Evolutionary conservation across 2,888 invertebrate genomes (phyloP).

Genomic region (Pelosia muscerda): DNA sequence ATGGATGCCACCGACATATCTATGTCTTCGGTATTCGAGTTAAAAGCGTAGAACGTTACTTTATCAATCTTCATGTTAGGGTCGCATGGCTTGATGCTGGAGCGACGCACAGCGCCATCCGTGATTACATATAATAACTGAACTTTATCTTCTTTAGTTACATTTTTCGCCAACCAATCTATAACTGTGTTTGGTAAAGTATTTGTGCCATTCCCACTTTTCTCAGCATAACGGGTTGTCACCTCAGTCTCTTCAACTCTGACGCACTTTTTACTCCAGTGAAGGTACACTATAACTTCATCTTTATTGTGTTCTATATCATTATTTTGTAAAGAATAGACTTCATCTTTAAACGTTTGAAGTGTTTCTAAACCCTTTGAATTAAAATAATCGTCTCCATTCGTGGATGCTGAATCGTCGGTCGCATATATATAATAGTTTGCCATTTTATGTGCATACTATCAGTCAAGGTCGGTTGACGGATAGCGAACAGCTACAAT

Average conservation of each 20-base stretch:
- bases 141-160: slow-evolving; percentile 1
- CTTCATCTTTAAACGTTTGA: neutral
- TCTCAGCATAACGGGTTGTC: neutral
- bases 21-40: neutral
- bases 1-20: slow-evolving; percentile 16
- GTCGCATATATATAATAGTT: slow-evolving; percentile 13
- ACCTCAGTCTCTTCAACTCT: neutral
- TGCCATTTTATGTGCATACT: neutral
- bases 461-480: neutral
- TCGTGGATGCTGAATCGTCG: slow-evolving; percentile 1
- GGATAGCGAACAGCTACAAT: neutral
- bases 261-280: slow-evolving; percentile 5
- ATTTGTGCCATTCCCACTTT: neutral
- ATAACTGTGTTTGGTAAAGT: slow-evolving; percentile 1
- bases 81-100: neutral
- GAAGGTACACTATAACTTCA: slow-evolving; percentile 6
- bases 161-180: neutral
- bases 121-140: slow-evolving; percentile 11
- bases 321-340: neutral
- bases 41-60: neutral
- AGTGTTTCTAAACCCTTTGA: slow-evolving; percentile 2
- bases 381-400: neutral
- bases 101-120: neutral
- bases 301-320: neutral
- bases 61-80: slow-evolving; percentile 3